Evolutionary conservation across 2,888 invertebrate genomes (phyloP), one percentile per base, ranked within the genome.

Genomic region (Diarsia rubi): DNA sequence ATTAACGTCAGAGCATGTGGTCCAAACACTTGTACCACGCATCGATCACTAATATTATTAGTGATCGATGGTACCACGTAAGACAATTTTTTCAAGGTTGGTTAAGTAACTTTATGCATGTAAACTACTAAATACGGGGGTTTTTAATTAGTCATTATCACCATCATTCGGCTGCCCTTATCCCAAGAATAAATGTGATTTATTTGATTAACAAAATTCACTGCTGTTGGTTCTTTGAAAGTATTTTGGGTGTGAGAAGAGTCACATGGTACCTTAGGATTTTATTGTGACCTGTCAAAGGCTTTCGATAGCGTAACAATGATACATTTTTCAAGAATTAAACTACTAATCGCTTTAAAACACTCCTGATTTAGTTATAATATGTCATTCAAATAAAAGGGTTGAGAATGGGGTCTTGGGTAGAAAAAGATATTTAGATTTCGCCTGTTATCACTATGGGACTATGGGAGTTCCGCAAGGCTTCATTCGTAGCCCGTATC

Each of bases 61-160:
- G n/a, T n/a, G n/a, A n/a, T n/a, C n/a, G n/a, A n/a, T n/a, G n/a
- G 73, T 14, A 45, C 27, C 49, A 74, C 63, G 52, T 67, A 73
- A 42, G 65, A 27, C 49, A 66, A 60, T 21, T 60, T 47, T 47
- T 47, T 57, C 79, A 76, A 62, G 52, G 76, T 78, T 45, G 59
- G 21, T 14, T 60, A 65, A 42, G 27, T 49, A 54, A 47, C 24
- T 42, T 66, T 44, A 59, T 31, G 4, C 5, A 21, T 31, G 21
- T 37, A 21, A 11, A n/a, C 6, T 62, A 42, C n/a, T 8, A n/a
- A n/a, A n/a, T 37, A n/a, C 8, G 42, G 5, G n/a, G 2, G 12
- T 6, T 47, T 69, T 8, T 16, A 19, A 21, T 49, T 68, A 37
- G 24, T 59, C 12, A 6, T 24, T 16, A 27, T 27, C 27, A 27